phyloP scores from a whole-genome alignment of 2,888 invertebrate species.

The Apodemia mormo region DNA sequence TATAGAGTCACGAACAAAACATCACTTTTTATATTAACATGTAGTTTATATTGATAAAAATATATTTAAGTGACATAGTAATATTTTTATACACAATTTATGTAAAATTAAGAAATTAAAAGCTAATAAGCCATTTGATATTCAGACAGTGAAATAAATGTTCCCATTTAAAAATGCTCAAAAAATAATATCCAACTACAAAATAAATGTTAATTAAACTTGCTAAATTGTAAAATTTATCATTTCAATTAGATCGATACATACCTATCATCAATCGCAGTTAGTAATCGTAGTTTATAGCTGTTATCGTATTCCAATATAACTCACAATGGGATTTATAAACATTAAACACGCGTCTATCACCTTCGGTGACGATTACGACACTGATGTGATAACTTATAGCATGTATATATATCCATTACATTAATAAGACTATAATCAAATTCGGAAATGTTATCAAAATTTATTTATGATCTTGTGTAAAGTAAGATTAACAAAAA shows the following conservation, averaged over 20 bases:
- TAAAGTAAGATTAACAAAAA: neutral
- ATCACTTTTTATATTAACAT: too few species aligned
- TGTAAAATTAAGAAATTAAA: too few species aligned
- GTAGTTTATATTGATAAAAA: too few species aligned
- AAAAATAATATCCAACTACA: too few species aligned
- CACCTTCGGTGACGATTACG: neutral
- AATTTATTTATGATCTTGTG: neutral
- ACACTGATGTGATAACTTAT: slow-evolving; percentile 11
- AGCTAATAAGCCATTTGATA: too few species aligned
- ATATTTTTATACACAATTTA: too few species aligned
- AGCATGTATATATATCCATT: neutral
- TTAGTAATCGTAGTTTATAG: neutral
- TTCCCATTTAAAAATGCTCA: too few species aligned
- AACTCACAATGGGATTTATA: slow-evolving; percentile 3
- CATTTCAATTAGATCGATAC: neutral
- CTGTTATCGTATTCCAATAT: slow-evolving; percentile 5
- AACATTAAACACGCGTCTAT: slow-evolving; percentile 12
- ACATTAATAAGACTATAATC: slow-evolving; percentile 10
- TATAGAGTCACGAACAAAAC: too few species aligned
- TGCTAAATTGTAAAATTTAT: neutral
- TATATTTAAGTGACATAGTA: too few species aligned
- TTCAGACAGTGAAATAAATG: too few species aligned
- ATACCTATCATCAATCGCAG: neutral
- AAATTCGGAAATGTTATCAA: slow-evolving; percentile 20
- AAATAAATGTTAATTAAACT: too few species aligned